Base-by-base conservation (phyloP, 1,140 invertebrate genomes). In the Brachystomella parvula region DNA sequence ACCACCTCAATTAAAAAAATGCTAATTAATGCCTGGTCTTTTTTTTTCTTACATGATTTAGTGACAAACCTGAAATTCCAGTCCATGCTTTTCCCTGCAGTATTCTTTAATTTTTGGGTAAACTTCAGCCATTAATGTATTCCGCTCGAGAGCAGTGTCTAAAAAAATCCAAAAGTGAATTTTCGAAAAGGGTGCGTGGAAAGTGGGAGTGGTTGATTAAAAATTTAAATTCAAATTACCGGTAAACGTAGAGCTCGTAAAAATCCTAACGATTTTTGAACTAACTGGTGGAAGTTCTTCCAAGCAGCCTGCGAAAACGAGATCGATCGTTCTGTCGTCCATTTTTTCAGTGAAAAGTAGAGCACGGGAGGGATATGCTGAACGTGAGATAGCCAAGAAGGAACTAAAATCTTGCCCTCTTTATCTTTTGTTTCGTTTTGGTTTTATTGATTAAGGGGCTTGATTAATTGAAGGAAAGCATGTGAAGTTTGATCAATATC, bases 181-280 rank as follows among this genome's bases (percentile, higher is more conserved):
- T 30, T 30, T 24, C n/a, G n/a, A n/a, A n/a, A 12, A 47, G 39
- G 12, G n/a, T 12, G 12, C 39, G n/a, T 47, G 39, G 12, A 47
- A 12, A 12, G 39, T n/a, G n/a, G n/a, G n/a, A n/a, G n/a, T n/a
- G n/a, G n/a, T n/a, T 28, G 39, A 3, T 30, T 35, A 24, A 35
- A 63, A 49, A 17, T 28, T 9, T 49, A 15, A 47, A 47, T 63
- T 47, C 49, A 59, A 59, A 21, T 82, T 83, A 96, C 94, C 94
- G 77, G 96, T 98, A 75, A 98, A 98, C 0, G 96, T 98, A 0
- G 95, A 98, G 76, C 94, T 96, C 19, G 95, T 98, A 76, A 99
- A 99, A 74, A 99, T 98, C 67, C 96, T 84, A 21, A 98, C 95
- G 75, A 98, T 96, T 82, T 97, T 98, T 0, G 94, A 97, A 78